Conservation (phyloP, 1,140 invertebrate genomes). For the Physella acuta region DNA sequence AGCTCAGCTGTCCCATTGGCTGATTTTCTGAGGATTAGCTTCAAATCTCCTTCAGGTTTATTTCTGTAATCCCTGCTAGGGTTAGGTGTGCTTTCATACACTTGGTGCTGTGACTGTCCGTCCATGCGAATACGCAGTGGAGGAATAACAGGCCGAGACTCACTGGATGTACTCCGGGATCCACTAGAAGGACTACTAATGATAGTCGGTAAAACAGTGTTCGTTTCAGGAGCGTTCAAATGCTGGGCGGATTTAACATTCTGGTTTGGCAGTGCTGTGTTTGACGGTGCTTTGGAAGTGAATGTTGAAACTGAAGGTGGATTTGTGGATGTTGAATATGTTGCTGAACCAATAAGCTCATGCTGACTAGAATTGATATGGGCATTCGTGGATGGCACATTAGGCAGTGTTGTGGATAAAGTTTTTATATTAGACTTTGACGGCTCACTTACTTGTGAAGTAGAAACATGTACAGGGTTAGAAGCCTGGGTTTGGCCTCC, state of each 20-base stretch:
- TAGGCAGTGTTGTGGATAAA: too few relatives aligned
- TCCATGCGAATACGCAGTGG: slow-evolving; percentile 26
- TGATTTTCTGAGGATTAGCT: slow-evolving; percentile 21
- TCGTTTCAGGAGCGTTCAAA: not conserved
- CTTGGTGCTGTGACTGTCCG: slow-evolving; percentile 15
- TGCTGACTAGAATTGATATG: too few relatives aligned
- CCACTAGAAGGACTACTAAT: not conserved
- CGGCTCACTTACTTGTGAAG: too few relatives aligned
- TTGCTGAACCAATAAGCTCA: too few relatives aligned
- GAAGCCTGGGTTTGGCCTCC: too few relatives aligned
- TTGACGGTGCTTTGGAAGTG: too few relatives aligned
- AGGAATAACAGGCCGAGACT: slow-evolving; percentile 19
- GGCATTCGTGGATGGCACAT: too few relatives aligned
- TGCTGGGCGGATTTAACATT: not conserved
- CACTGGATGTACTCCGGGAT: not conserved
- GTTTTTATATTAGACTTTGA: too few relatives aligned
- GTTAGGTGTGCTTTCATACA: slow-evolving; percentile 8
- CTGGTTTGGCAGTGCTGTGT: not conserved
- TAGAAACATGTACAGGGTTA: too few relatives aligned
- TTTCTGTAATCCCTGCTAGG: slow-evolving; percentile 14
- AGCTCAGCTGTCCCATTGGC: slow-evolving; percentile 23
- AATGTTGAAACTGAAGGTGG: too few relatives aligned
- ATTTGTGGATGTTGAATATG: too few relatives aligned
- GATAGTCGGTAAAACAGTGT: not conserved
- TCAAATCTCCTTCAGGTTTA: slow-evolving; percentile 20